Conservation (phyloP, 23 tunicate species). For the Clavelina lepadiformis region DNA sequence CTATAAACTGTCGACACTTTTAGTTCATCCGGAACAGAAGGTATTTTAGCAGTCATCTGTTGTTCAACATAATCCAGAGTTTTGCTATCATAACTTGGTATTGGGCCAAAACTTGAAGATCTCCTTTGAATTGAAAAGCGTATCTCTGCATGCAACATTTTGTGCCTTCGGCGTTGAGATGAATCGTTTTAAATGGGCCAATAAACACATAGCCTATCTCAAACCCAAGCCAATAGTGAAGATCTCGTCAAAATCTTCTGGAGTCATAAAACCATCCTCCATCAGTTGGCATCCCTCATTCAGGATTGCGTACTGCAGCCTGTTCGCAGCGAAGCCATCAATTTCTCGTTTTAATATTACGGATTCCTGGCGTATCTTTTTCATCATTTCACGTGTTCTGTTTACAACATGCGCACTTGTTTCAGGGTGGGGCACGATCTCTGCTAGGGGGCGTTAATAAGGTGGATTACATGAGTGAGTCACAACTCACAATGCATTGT, state of each 20-base stretch:
- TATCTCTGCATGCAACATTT: conserved; percentile 82
- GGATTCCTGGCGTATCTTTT: conserved; percentile 78
- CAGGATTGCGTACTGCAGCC: conserved; percentile 87
- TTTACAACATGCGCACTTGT: conserved; percentile 25
- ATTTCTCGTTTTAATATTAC: conserved; percentile 70
- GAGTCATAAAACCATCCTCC: conserved; percentile 69
- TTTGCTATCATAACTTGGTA: conserved; percentile 68
- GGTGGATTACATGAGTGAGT: conserved; percentile 97
- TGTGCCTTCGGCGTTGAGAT: conserved; percentile 95
- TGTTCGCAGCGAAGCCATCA: conserved; percentile 86
- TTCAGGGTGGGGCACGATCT: conserved; percentile 87
- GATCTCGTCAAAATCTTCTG: conserved; percentile 87
- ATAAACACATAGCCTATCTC: conserved; percentile 97
- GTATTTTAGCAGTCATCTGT: conserved; percentile 35
- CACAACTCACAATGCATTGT: conserved; percentile 78
- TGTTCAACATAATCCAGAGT: conserved; percentile 26
- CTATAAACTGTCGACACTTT: conserved; percentile 69
- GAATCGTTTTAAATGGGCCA: conserved; percentile 96
- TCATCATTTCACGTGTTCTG: conserved; percentile 55
- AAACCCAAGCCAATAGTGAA: conserved; percentile 74
- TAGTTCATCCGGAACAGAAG: conserved; percentile 46
- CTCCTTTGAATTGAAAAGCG: conserved; percentile 66
- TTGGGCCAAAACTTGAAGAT: conserved; percentile 58
- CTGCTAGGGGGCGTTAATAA: conserved; percentile 80
- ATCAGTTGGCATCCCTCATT: conserved; percentile 88